These are phyloP conservation scores for Orthonevra nobilis DNA, from an alignment of 2,888 invertebrate genomes.

Conservation along the genomic window DNA sequence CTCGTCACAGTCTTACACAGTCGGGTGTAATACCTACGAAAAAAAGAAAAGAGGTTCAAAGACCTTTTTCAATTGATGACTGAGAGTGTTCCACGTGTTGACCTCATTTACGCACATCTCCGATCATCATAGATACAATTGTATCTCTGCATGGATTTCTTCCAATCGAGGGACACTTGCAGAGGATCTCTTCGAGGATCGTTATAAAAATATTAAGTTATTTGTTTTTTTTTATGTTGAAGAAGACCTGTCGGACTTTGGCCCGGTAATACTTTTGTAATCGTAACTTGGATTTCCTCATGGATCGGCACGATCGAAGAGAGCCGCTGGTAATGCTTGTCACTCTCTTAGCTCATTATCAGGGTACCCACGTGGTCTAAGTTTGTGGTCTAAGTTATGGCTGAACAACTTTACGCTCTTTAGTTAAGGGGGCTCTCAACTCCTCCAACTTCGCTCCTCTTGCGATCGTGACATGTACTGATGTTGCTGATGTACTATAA, in stretches of 20 bases:
- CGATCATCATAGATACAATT: slow-evolving; percentile 2
- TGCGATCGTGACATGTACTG: too few relatives aligned
- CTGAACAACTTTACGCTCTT: too few relatives aligned
- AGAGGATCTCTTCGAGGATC: too few relatives aligned
- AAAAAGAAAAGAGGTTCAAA: slow-evolving; percentile 54
- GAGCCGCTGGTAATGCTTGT: neutral
- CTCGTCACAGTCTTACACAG: slow-evolving; percentile 8
- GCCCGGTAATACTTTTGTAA: too few relatives aligned
- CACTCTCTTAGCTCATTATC: slow-evolving; percentile 28
- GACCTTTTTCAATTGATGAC: slow-evolving; percentile 43
- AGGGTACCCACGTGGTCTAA: slow-evolving; percentile 46
- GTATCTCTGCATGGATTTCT: neutral
- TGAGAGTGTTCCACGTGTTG: slow-evolving; percentile 61
- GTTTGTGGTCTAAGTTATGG: too few relatives aligned
- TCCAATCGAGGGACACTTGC: too few relatives aligned
- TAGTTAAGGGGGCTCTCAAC: too few relatives aligned
- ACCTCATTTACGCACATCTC: slow-evolving; percentile 59
- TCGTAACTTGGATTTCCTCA: slow-evolving; percentile 3
- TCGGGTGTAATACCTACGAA: neutral
- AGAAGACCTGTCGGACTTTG: too few relatives aligned
- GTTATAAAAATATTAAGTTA: too few relatives aligned
- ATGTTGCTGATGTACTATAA: too few relatives aligned
- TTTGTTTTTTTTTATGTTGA: too few relatives aligned
- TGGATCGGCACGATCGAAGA: slow-evolving; percentile 24
- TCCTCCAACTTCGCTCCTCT: too few relatives aligned